phyloP scores from a whole-genome alignment of 2,888 invertebrate genomes.

The Drosophila borborema region DNA sequence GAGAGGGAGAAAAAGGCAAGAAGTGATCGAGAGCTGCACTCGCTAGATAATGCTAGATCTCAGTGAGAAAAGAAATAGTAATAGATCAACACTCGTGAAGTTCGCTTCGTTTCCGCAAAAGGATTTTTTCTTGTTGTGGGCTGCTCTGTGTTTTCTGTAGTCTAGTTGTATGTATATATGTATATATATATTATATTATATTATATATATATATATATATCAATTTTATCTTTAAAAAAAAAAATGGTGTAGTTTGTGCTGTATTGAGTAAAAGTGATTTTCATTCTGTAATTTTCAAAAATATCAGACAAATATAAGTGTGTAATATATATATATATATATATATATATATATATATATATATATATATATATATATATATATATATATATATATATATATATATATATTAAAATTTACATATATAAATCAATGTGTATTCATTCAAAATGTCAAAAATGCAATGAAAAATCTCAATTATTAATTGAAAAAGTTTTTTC shows the following conservation, averaged over 20 bases:
- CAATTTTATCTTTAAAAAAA: too few relatives aligned
- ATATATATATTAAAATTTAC: too few relatives aligned
- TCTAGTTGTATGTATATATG: constrained; percentile 68
- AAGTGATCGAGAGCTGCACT: constrained; percentile 2
- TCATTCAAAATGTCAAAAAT: background rate
- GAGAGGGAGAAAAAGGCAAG: background rate
- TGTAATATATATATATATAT: too few relatives aligned
- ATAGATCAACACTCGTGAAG: constrained; percentile 80
- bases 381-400: too few relatives aligned
- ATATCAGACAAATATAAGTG: too few relatives aligned
- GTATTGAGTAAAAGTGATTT: too few relatives aligned
- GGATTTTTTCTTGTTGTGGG: constrained; percentile 52
- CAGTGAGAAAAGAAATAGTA: constrained; percentile 61
- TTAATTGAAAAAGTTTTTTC: background rate
- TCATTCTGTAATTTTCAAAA: too few relatives aligned
- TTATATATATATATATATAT: background rate
- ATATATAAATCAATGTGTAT: too few relatives aligned
- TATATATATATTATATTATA: background rate
- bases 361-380: too few relatives aligned
- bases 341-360: too few relatives aligned
- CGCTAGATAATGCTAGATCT: background rate
- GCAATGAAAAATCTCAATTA: background rate
- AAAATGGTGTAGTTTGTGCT: too few relatives aligned
- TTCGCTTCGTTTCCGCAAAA: constrained; percentile 74
- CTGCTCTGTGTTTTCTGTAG: constrained; percentile 65